Evolutionary conservation across 1,140 invertebrate species (phyloP), one percentile per base, ranked within the genome.

Genomic region (Drosophila saltans): DNA sequence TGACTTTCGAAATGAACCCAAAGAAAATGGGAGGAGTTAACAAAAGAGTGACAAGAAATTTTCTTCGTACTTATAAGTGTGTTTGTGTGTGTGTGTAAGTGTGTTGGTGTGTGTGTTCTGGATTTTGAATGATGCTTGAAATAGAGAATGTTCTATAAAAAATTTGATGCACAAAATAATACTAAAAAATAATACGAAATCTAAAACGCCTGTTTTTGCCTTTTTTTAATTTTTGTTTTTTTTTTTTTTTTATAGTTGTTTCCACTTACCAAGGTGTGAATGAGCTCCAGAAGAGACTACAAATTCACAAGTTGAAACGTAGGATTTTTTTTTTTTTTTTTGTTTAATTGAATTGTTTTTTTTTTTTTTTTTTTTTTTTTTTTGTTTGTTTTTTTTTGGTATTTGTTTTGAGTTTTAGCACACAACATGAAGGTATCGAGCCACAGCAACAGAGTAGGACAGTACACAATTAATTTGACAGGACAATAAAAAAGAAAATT

Each of bases 201-300:
- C 36, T 59, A 39, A 59, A 59, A 58, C 55, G 64, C 75, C 78
- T 76, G 84, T 89, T 58, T 30, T 75, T 74, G 73, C 69, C 57
- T 72, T 84, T 75, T 72, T 66, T 36, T 36, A 6, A 4, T 36
- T 36, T 36, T 63, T 40, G 40, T 59, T 75, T 70, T 80, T 59
- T 69, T 65, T 48, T 72, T 73, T 70, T 59, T 72, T 65, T 81
- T 30, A 66, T 67, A 80, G 69, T 81, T 74, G 86, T 69, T 90
- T 88, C 21, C 71, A 86, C 97, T 97, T 98, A 98, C 97, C 97
- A 96, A 96, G 96, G 97, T 96, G 96, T 96, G 96, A 97, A 97
- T 95, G 96, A 97, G 96, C 96, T 97, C 97, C 97, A 98, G 96
- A 97, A 98, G 96, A 96, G 96, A 97, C 97, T 97, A 97, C 94